Evolutionary conservation across 2,113 vertebrate species (phyloP).

Genomic region (Coturnix japonica): DNA sequence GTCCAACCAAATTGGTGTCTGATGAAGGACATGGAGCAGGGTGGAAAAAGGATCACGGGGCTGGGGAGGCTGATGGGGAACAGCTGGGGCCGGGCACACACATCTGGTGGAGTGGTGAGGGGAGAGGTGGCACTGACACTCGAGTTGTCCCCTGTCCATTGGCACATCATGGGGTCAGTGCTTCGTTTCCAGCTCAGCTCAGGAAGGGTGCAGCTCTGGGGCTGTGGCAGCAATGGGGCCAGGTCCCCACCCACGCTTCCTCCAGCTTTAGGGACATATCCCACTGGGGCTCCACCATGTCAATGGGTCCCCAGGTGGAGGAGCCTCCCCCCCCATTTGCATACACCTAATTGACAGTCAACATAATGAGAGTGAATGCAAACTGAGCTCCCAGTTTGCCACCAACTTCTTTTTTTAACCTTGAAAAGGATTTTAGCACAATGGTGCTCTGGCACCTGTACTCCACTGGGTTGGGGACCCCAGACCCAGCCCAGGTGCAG

Average conservation of each 20-base stretch:
- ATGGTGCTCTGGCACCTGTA: neutral
- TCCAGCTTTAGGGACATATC: neutral
- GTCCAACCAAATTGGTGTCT: conserved; percentile 68
- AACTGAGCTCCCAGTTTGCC: conserved; percentile 23
- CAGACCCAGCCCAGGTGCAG: neutral
- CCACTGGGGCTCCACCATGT: rapidly evolving
- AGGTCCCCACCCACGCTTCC: neutral
- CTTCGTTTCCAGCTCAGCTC: neutral
- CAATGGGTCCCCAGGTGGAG: neutral
- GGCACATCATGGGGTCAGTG: rapidly evolving
- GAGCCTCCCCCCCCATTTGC: neutral
- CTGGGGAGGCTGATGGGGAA: conserved; percentile 64
- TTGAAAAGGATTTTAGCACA: neutral
- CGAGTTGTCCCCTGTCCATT: neutral
- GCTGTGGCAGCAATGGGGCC: neutral
- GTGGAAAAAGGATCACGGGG: conserved; percentile 59
- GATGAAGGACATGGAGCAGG: conserved; percentile 73
- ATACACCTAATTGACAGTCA: conserved; percentile 63
- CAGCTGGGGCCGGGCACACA: conserved; percentile 59
- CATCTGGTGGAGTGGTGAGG: conserved; percentile 35
- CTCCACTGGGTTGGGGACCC: neutral
- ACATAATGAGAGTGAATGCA: conserved; percentile 30
- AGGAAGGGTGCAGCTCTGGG: neutral
- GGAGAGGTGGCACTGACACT: rapidly evolving
- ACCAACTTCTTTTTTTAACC: conserved; percentile 53